Evolutionary conservation across 2,113 vertebrate species (phyloP), one percentile per base, ranked within the genome.

Genomic region (Indri indri): DNA sequence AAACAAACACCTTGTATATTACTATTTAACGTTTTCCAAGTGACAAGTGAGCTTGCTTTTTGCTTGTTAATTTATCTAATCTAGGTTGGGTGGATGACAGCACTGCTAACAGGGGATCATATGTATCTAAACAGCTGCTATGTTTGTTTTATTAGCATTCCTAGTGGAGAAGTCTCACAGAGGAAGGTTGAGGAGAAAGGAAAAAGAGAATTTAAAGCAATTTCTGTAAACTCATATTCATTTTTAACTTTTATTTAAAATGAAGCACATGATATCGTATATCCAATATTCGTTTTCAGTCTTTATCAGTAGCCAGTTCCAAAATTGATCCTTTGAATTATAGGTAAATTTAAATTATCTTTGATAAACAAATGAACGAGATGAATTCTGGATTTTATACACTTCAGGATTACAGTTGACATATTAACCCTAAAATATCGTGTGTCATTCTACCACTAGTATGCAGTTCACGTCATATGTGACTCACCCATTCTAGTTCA

Each of bases 241-340:
- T 77, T 76, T 95, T 88, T 87, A 40, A 88, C 82, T 95, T 92
- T 45, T 66, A 52, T 73, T 45, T 37, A 95, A 76, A 91, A 79
- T 47, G 27, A 90, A 83, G 18, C 52, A 61, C 6, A 6, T 66
- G 13, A 18, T 74, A 23, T 85, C 66, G 6, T 74, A 47, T 63
- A 86, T 32, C 59, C 71, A 74, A 81, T 34, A 85, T 52, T 87
- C 32, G 90, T 77, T 93, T 83, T 84, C 27, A 81, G 63, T 79
- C 18, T 59, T 86, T 57, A 76, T 70, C 42, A 74, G 57, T 66
- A 59, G 54, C 63, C 27, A 79, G 14, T 87, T 65, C 70, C 81
- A 84, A 83, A 93, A 52, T 42, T 42, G n/a, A 93, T 79, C 40
- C 52, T 89, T 81, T 74, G 40, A 74, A 57, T 87, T 85, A 73